phyloP scores from a whole-genome alignment of 2,113 vertebrate genomes.

The Semnornis frantzii region DNA sequence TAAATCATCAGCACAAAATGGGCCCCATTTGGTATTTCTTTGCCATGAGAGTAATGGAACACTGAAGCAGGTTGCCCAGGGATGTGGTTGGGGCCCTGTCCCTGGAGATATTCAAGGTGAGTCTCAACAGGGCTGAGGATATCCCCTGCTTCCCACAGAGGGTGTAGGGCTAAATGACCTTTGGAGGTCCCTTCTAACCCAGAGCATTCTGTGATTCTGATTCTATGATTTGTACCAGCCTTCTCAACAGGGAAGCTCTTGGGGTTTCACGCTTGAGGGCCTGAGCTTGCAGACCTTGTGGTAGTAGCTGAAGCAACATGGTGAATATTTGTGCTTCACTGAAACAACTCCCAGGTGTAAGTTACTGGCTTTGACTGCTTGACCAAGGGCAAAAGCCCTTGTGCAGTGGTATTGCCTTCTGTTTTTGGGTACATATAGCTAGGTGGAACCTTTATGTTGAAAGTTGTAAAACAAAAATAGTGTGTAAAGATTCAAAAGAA shows the following conservation, averaged over 20 bases:
- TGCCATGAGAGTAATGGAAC: too few species aligned
- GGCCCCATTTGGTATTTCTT: background rate
- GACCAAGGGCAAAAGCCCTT: background rate
- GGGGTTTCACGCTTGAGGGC: background rate
- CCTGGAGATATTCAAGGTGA: too few species aligned
- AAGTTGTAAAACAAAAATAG: too few species aligned
- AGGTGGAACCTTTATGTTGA: background rate
- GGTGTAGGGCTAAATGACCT: too few species aligned
- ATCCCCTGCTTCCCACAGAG: too few species aligned
- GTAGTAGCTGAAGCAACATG: background rate
- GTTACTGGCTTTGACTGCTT: background rate
- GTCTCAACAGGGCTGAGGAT: too few species aligned
- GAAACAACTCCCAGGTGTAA: background rate
- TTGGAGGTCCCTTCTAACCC: too few species aligned
- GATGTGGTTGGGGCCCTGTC: too few species aligned
- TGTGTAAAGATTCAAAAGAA: constrained; percentile 1
- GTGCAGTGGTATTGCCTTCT: background rate
- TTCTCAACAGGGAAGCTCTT: background rate
- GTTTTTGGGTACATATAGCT: background rate
- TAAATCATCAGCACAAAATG: background rate
- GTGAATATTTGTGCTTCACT: background rate
- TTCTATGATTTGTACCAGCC: background rate
- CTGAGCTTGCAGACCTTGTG: background rate
- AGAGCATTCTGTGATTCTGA: too few species aligned
- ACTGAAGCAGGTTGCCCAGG: too few species aligned